Conservation (phyloP, 2,888 invertebrate genomes). For the Norana najaformis region DNA sequence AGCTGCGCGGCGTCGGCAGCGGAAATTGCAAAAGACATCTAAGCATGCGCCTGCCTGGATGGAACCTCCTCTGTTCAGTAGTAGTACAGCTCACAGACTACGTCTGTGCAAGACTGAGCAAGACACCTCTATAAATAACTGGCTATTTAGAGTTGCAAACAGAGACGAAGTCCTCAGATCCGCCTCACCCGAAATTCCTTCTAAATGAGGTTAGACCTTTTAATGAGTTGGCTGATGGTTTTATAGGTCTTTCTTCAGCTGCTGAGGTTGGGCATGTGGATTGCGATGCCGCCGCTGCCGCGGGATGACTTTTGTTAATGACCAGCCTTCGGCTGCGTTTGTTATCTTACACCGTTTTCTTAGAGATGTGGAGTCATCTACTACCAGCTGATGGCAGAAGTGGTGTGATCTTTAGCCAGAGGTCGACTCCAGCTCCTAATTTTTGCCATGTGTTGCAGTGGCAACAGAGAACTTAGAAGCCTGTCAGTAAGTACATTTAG, state of each 20-base stretch:
- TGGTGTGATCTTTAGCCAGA: neutral
- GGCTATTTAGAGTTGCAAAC: neutral
- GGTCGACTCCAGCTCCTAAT: neutral
- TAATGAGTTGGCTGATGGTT: constrained; percentile 7
- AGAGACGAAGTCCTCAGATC: neutral
- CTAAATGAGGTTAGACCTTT: constrained; percentile 13
- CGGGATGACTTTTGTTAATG: neutral
- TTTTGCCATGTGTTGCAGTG: neutral
- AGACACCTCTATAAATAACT: constrained; percentile 3
- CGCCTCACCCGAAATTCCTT: constrained; percentile 13
- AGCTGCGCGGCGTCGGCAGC: neutral
- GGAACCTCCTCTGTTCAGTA: neutral
- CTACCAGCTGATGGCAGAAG: neutral
- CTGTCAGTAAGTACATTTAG: neutral
- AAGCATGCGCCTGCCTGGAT: neutral
- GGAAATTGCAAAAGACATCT: neutral
- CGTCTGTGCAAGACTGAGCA: neutral
- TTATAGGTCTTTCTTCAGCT: neutral
- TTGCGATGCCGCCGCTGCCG: neutral
- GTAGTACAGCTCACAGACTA: neutral
- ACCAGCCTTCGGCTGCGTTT: neutral
- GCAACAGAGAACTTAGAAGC: neutral
- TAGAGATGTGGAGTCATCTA: neutral
- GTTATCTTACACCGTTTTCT: constrained; percentile 15
- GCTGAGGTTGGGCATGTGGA: neutral